phyloP scores from a whole-genome alignment of 2,113 vertebrate genomes.

The Sphaerodactylus townsendi region DNA sequence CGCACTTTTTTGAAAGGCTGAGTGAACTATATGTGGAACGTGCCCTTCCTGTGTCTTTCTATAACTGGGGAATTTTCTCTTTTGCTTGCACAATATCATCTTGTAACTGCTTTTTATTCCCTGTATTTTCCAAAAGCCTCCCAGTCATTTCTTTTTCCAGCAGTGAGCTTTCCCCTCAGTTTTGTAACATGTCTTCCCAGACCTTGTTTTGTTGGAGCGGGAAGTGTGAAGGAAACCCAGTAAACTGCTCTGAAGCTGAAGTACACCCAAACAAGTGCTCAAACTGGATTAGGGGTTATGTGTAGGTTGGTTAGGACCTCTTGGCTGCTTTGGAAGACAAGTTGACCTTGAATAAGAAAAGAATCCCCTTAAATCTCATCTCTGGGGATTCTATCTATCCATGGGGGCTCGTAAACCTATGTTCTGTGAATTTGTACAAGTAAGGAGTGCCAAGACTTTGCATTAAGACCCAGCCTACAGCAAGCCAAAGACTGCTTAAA shows the following conservation, averaged over 20 bases:
- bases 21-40: background rate
- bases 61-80: background rate
- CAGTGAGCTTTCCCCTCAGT: background rate
- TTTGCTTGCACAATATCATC: background rate
- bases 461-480: background rate
- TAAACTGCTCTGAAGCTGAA: background rate
- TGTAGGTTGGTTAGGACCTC: background rate
- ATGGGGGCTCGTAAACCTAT: slow-evolving; percentile 7
- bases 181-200: background rate
- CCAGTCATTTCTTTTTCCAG: slow-evolving; percentile 2
- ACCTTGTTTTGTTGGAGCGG: background rate
- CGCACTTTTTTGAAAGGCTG: background rate
- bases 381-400: background rate
- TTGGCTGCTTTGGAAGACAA: background rate
- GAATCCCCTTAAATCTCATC: background rate
- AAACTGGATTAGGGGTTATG: background rate
- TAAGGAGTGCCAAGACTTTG: background rate
- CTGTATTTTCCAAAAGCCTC: background rate
- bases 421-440: background rate
- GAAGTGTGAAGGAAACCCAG: background rate
- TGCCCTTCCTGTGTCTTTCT: background rate
- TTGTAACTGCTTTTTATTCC: background rate
- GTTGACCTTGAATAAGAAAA: background rate
- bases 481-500: background rate
- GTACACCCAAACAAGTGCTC: background rate